A percentile compares a stretch with the other conserved stretches of the same genome.
These are phyloP conservation scores for Salminus brasiliensis DNA, from an alignment of 2,113 vertebrate species.

Conservation along the genomic window DNA sequence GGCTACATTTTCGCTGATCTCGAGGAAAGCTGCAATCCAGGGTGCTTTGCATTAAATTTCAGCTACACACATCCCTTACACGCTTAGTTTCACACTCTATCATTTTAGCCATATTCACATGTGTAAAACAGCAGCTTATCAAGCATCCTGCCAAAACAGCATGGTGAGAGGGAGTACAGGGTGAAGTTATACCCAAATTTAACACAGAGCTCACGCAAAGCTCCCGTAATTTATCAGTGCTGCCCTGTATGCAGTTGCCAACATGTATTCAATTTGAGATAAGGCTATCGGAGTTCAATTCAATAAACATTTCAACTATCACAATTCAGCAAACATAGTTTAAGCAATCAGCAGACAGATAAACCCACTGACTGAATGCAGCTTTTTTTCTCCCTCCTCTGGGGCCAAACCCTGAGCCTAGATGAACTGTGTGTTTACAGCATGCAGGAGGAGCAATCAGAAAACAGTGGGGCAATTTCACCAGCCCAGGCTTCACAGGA, in stretches of 20 bases:
- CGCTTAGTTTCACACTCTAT: background rate
- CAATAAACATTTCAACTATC: background rate
- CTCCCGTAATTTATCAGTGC: background rate
- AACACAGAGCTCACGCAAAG: background rate
- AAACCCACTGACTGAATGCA: background rate
- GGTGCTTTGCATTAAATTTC: background rate
- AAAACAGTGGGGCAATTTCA: conserved; percentile 51
- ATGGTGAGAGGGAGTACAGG: background rate
- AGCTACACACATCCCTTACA: background rate
- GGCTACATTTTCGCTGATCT: background rate
- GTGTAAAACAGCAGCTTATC: background rate
- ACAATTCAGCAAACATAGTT: conserved; percentile 1
- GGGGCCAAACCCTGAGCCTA: conserved; percentile 36
- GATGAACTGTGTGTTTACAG: conserved; percentile 42
- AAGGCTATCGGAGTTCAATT: background rate
- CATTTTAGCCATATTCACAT: background rate
- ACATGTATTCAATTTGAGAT: background rate
- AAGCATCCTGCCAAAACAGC: background rate
- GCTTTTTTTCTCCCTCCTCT: conserved; percentile 34
- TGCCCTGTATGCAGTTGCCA: background rate
- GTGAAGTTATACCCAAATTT: background rate
- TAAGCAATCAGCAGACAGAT: background rate
- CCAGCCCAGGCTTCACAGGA: conserved; percentile 49
- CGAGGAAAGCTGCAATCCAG: background rate
- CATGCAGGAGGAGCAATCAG: conserved; percentile 39